A percentile compares a stretch with the other conserved stretches of the same genome.
Conservation (phyloP, 1,140 invertebrate genomes). For the Meloidogyne exigua region DNA sequence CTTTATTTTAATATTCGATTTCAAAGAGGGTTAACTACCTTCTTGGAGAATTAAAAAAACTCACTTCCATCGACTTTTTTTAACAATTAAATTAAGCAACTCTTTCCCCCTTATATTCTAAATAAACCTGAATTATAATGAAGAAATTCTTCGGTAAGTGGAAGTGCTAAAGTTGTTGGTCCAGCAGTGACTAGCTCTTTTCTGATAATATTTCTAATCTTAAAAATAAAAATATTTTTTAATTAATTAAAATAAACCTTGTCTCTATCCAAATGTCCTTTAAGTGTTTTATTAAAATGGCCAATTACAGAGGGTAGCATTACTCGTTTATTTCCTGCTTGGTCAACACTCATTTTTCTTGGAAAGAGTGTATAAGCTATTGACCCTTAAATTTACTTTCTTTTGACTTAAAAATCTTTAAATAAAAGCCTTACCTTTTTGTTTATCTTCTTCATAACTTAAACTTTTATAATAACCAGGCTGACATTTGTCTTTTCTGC, state of each 20-base stretch:
- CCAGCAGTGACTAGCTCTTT: slow-evolving; percentile 60
- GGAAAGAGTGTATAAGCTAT: slow-evolving; percentile 62
- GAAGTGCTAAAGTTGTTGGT: slow-evolving; percentile 62
- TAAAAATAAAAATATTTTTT: not conserved
- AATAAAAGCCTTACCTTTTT: slow-evolving; percentile 44
- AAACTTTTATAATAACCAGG: slow-evolving; percentile 58
- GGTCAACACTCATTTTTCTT: slow-evolving; percentile 58
- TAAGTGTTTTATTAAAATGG: slow-evolving; percentile 48
- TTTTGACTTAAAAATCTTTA: not conserved
- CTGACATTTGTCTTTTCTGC: slow-evolving; percentile 51
- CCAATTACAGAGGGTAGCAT: slow-evolving; percentile 55
- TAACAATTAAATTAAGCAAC: too few species aligned
- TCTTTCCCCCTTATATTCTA: too few species aligned
- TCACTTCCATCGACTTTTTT: too few species aligned
- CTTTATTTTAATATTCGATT: too few species aligned
- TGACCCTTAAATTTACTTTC: slow-evolving; percentile 45
- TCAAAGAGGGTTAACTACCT: too few species aligned
- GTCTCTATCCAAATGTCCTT: slow-evolving; percentile 9
- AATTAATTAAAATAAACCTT: not conserved
- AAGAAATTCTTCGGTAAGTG: slow-evolving; percentile 62
- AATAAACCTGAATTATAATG: slow-evolving; percentile 53
- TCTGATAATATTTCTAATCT: slow-evolving; percentile 53
- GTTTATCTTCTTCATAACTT: slow-evolving; percentile 56
- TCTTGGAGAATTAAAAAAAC: too few species aligned
- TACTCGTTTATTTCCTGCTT: slow-evolving; percentile 48